Conservation (phyloP, 1,140 invertebrate genomes). For the Parasteatoda tepidariorum region DNA sequence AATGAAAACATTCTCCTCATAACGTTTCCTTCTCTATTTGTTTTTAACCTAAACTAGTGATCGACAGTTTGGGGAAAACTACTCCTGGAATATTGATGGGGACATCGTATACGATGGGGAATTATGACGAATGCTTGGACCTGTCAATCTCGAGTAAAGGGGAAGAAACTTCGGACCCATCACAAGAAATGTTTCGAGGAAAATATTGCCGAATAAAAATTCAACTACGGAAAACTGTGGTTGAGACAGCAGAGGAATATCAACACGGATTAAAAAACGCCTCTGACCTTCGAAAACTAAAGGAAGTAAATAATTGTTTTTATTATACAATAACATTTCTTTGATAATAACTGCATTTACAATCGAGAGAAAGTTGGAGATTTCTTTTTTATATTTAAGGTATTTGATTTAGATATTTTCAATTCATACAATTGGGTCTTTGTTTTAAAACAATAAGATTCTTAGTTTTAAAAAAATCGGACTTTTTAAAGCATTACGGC, state of each 20-base stretch:
- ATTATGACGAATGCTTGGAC: conserved; percentile 40
- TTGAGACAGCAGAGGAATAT: conserved; percentile 19
- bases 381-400: too few species aligned
- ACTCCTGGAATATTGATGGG: conserved; percentile 34
- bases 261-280: conserved; percentile 26
- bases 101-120: conserved; percentile 32
- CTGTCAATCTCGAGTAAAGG: conserved; percentile 26
- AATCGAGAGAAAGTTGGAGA: too few species aligned
- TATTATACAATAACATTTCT: too few species aligned
- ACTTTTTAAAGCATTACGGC: too few species aligned
- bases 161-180: not conserved
- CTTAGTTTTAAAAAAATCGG: too few species aligned
- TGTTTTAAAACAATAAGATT: too few species aligned
- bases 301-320: conserved; percentile 58
- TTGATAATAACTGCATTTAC: too few species aligned
- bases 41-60: too few species aligned
- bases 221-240: not conserved
- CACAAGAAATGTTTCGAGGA: conserved; percentile 36
- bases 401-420: too few species aligned
- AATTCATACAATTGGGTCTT: too few species aligned
- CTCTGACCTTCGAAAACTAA: conserved; percentile 36
- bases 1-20: too few species aligned
- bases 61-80: conserved; percentile 54
- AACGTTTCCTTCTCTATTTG: too few species aligned
- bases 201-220: conserved; percentile 41